These are phyloP conservation scores for Apocheima hispidaria DNA, from an alignment of 2,888 invertebrate genomes.

Conservation along the genomic window DNA sequence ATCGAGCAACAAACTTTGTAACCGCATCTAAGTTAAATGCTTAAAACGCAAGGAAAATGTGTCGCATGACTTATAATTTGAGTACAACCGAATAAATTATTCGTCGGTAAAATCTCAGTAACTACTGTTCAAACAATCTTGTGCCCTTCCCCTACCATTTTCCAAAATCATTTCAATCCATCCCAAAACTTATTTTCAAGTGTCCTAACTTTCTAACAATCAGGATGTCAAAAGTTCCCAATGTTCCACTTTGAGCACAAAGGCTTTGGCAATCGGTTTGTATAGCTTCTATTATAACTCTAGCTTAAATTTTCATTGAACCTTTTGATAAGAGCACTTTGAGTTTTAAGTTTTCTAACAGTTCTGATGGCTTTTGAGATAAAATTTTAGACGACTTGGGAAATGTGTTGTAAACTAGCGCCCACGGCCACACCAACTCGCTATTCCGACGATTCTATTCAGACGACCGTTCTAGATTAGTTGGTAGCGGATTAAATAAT, in stretches of 20 bases:
- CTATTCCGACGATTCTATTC: too few species aligned
- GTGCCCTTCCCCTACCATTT: not conserved
- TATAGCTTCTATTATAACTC: constrained; percentile 52
- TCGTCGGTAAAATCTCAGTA: not conserved
- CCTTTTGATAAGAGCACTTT: constrained; percentile 50
- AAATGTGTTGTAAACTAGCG: not conserved
- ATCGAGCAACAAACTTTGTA: too few species aligned
- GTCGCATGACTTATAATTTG: too few species aligned
- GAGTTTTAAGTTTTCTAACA: constrained; percentile 36
- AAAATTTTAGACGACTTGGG: constrained; percentile 6
- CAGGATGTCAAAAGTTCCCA: constrained; percentile 67
- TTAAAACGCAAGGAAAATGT: too few species aligned
- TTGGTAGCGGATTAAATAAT: too few species aligned
- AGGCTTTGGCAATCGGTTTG: constrained; percentile 49
- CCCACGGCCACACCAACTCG: too few species aligned
- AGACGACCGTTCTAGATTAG: too few species aligned
- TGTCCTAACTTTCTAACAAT: constrained; percentile 43
- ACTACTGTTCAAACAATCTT: constrained; percentile 2
- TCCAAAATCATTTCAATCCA: constrained; percentile 26
- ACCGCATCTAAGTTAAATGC: too few species aligned
- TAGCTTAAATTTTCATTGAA: constrained; percentile 62
- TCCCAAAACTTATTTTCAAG: constrained; percentile 31
- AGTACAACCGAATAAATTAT: too few species aligned
- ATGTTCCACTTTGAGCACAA: constrained; percentile 66
- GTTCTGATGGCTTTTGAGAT: constrained; percentile 19